phyloP scores from a whole-genome alignment of 2,888 invertebrate genomes.

The Trichopoda pennipes region DNA sequence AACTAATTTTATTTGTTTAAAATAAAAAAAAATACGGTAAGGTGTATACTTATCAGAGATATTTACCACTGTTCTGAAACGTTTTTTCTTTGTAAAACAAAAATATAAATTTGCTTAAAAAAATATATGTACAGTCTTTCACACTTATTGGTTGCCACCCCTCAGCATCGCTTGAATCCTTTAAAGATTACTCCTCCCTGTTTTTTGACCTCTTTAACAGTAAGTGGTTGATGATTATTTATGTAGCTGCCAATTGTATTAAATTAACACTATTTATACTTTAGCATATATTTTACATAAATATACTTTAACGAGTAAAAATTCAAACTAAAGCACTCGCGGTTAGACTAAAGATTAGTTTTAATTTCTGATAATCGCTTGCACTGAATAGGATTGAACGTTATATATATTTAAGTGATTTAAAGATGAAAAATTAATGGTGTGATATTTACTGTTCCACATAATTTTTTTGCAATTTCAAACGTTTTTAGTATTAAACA shows the following conservation, averaged over 20 bases:
- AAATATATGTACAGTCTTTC: slow-evolving; percentile 12
- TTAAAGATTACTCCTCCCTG: not conserved
- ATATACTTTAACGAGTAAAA: not conserved
- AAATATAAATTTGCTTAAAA: slow-evolving; percentile 51
- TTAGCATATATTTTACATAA: not conserved
- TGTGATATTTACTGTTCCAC: too few species aligned
- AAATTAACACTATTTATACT: not conserved
- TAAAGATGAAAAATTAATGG: too few species aligned
- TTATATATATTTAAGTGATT: too few species aligned
- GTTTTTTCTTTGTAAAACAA: slow-evolving; percentile 40
- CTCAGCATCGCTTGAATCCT: not conserved
- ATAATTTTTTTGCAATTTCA: too few species aligned
- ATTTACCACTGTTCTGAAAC: slow-evolving; percentile 54
- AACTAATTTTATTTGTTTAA: slow-evolving; percentile 48
- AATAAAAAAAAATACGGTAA: slow-evolving; percentile 21
- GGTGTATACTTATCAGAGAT: slow-evolving; percentile 67
- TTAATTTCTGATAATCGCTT: too few species aligned
- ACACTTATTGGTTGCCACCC: not conserved
- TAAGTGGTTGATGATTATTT: slow-evolving; percentile 1
- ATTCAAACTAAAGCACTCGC: not conserved
- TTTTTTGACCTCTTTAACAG: slow-evolving; percentile 4
- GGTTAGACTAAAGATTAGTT: not conserved
- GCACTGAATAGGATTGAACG: too few species aligned
- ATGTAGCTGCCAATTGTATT: too few species aligned
- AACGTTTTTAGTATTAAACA: too few species aligned